Percentiles rank a stretch among this genome's conserved stretches.
Evolutionary conservation across 2,888 invertebrate genomes (phyloP).

Genomic region (Tipula unca): DNA sequence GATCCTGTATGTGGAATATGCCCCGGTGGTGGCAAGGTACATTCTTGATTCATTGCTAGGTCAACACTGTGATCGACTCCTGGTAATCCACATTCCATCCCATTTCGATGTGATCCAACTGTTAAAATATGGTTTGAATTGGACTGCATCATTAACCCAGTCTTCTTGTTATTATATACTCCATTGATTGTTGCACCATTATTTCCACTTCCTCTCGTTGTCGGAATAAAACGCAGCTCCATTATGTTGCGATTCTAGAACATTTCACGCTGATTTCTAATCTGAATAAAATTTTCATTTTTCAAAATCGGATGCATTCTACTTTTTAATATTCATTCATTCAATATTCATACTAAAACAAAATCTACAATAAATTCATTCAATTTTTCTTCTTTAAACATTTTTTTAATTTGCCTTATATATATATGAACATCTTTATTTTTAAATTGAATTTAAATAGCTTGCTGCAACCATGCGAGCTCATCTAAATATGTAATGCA

Average conservation of each 20-base stretch:
- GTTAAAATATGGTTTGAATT: constrained; percentile 24
- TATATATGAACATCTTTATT: too few relatives aligned
- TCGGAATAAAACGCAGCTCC: constrained; percentile 40
- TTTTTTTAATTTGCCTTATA: not conserved
- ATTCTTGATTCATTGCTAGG: constrained; percentile 18
- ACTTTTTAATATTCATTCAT: constrained; percentile 17
- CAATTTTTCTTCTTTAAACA: not conserved
- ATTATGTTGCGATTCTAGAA: constrained; percentile 42
- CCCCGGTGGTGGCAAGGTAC: not conserved
- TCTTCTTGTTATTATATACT: not conserved
- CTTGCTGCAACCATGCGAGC: too few relatives aligned
- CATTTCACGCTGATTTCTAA: constrained; percentile 37
- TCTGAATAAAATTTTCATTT: constrained; percentile 30
- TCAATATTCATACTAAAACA: not conserved
- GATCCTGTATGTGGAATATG: constrained; percentile 29
- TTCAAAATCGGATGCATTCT: constrained; percentile 28
- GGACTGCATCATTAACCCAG: not conserved
- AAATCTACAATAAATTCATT: not conserved
- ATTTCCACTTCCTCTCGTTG: constrained; percentile 26
- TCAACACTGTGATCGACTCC: constrained; percentile 29
- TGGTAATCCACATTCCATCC: constrained; percentile 36
- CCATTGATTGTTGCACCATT: constrained; percentile 28
- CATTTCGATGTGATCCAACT: constrained; percentile 33
- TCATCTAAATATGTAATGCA: too few relatives aligned
- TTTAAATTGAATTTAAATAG: too few relatives aligned